Evolutionary conservation across 2,113 vertebrate species (phyloP), one percentile per base, ranked within the genome.

Genomic region (Cyprinus carpio): DNA sequence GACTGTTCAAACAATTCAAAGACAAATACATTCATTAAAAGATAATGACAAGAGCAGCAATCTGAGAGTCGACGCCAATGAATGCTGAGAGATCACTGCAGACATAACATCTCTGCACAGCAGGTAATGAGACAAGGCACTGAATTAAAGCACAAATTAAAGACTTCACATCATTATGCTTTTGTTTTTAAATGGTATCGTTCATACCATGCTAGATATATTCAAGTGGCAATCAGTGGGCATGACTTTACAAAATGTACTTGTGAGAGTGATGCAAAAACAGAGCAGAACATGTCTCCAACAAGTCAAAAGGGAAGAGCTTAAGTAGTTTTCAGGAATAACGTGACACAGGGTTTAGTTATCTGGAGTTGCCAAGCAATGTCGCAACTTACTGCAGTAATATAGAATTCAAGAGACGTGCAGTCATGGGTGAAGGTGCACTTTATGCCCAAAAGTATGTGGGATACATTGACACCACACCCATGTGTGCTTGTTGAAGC

Each of bases 401-500:
- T 18, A 23, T 4, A 25, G 54, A 62, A 60, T 6, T 78, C 16
- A 78, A 58, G 18, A 15, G 29, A 74, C 15, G 37, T 25, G 71
- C 23, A 74, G 40, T 74, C 71, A 46, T 25, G 40, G n/a, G 13
- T 46, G 40, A 75, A 75, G 25, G 37, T 72, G n/a, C 40, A 49
- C 40, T 27, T 9, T 12, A 16, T 75, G 12, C n/a, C n/a, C 72
- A 65, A 65, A 65, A 65, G 25, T 65, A 29, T 65, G 62, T 27
- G 56, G 62, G 25, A 29, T 27, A 75, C 40, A 43, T 6, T 27
- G 72, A 75, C n/a, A 49, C 72, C 72, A 75, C 72, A 75, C 72
- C 72, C 72, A 46, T 25, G n/a, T 25, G 40, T 46, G 72, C 72
- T 75, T 75, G 72, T 49, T 46, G 40, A 75, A 49, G 12, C 72